Conservation (phyloP, 1,140 invertebrate species). For the Eriocheir sinensis region DNA sequence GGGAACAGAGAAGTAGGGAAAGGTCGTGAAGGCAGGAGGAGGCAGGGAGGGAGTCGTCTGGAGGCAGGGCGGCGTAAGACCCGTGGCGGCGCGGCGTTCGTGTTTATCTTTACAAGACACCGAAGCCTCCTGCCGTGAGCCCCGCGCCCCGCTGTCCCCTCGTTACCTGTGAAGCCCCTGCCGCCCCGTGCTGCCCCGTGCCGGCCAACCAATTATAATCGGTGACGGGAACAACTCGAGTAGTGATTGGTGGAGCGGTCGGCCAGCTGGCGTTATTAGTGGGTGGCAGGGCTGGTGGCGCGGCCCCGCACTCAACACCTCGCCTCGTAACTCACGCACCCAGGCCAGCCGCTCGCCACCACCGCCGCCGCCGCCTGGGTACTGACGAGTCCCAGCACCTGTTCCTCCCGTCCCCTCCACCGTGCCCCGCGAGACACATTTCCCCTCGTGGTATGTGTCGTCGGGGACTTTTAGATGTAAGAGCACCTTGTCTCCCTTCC, state of each 20-base stretch:
- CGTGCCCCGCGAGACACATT: not conserved
- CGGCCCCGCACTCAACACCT: slow-evolving; percentile 47
- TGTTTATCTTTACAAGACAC: slow-evolving; percentile 17
- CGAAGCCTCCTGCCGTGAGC: not conserved
- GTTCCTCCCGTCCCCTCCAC: not conserved
- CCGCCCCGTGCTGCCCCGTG: not conserved
- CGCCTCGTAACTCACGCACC: slow-evolving; percentile 30
- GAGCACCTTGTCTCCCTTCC: not conserved
- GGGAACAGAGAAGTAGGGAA: not conserved
- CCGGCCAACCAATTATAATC: slow-evolving; percentile 46
- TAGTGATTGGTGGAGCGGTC: slow-evolving; percentile 53
- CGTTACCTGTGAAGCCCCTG: not conserved
- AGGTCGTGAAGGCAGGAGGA: not conserved
- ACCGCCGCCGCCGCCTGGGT: not conserved
- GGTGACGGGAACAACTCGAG: slow-evolving; percentile 40
- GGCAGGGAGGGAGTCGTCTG: too few species aligned
- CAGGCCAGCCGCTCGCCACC: not conserved
- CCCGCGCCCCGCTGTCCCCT: slow-evolving; percentile 6
- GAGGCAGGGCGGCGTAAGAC: not conserved
- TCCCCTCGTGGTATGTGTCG: not conserved
- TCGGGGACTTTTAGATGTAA: not conserved
- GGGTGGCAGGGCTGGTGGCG: slow-evolving; percentile 37
- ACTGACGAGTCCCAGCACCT: not conserved
- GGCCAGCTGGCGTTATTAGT: slow-evolving; percentile 37
- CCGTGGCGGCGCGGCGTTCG: not conserved